phyloP scores from a whole-genome alignment of 2,113 vertebrate species.

The Epinephelus lanceolatus region DNA sequence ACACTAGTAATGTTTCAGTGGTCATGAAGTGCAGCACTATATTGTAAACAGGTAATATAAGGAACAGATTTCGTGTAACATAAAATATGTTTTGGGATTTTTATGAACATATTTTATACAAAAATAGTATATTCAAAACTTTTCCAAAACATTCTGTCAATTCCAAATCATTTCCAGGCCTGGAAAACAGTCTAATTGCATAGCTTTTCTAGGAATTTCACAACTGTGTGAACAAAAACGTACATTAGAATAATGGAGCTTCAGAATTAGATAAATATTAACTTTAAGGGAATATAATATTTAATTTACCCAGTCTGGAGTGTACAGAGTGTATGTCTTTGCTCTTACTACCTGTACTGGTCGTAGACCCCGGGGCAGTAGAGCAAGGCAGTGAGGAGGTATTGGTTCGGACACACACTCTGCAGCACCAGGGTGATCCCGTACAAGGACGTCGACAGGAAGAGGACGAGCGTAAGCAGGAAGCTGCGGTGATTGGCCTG shows the following conservation, averaged over 20 bases:
- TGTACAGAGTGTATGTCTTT: neutral
- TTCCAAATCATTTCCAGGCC: no score
- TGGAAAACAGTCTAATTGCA: no score
- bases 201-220: no score
- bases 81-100: no score
- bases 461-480: constrained; percentile 91
- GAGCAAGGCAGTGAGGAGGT: constrained; percentile 88
- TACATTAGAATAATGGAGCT: neutral
- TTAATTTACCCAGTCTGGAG: neutral
- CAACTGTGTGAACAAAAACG: neutral
- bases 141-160: no score
- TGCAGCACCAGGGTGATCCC: constrained; percentile 92
- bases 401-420: constrained; percentile 88
- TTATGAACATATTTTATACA: no score
- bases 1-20: no score
- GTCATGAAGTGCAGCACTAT: no score
- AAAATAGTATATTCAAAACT: no score
- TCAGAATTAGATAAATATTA: neutral
- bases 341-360: constrained; percentile 89
- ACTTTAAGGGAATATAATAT: neutral
- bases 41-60: no score
- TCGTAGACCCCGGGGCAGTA: constrained; percentile 95
- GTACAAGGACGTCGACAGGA: constrained; percentile 93
- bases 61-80: no score
- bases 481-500: constrained; percentile 95